Percentiles rank a stretch among this genome's conserved stretches.
Evolutionary conservation across 2,888 invertebrate species (phyloP).

Genomic region (Cerceris ruficornis): DNA sequence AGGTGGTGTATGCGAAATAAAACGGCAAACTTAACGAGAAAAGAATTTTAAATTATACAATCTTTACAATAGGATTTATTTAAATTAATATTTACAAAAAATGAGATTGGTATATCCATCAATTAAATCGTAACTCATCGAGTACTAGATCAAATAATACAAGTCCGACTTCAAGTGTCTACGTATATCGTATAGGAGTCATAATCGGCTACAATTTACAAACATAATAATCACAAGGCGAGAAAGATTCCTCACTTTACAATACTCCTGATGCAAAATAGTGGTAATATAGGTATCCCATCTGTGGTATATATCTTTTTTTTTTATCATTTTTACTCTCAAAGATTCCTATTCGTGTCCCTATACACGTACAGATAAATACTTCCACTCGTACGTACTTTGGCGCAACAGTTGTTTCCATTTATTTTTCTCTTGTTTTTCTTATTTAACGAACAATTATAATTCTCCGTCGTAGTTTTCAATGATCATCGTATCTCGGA

Average conservation of each 20-base stretch:
- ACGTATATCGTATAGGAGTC: conserved; percentile 65
- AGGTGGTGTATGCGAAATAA: conserved; percentile 14
- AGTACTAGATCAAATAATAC: conserved; percentile 71
- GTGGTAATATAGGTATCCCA: conserved; percentile 51
- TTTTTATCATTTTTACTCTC: conserved; percentile 32
- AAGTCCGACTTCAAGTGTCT: conserved; percentile 57
- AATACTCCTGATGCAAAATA: conserved; percentile 63
- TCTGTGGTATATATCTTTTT: conserved; percentile 12
- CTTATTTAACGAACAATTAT: conserved; percentile 52
- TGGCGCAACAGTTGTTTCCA: conserved; percentile 55
- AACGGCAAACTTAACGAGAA: conserved; percentile 49
- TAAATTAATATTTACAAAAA: conserved; percentile 79
- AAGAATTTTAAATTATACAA: conserved; percentile 71
- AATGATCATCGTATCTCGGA: conserved; percentile 12
- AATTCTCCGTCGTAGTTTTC: conserved; percentile 31
- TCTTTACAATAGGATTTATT: conserved; percentile 78
- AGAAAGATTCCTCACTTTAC: conserved; percentile 62
- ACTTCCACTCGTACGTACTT: conserved; percentile 61
- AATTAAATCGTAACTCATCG: conserved; percentile 62
- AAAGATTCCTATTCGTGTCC: conserved; percentile 49
- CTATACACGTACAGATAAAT: conserved; percentile 57
- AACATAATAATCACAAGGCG: conserved; percentile 67
- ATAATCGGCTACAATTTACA: conserved; percentile 64
- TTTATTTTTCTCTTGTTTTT: not conserved
- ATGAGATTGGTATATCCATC: conserved; percentile 71